phyloP scores from a whole-genome alignment of 1,140 invertebrate genomes.

The Drosophila lacertosa region DNA sequence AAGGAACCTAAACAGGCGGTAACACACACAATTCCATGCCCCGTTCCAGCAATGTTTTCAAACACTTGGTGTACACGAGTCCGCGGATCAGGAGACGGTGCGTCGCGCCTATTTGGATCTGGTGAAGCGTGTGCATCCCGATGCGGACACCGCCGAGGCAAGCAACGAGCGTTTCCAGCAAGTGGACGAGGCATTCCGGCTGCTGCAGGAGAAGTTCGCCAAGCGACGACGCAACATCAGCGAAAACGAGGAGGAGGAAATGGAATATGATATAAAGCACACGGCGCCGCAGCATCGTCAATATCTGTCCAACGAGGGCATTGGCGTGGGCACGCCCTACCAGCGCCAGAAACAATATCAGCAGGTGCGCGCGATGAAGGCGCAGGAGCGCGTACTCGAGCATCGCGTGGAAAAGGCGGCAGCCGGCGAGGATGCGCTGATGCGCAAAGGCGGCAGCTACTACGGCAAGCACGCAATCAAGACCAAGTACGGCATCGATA shows the following conservation, averaged over 20 bases:
- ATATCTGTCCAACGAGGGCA: slow-evolving; percentile 91
- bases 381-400: slow-evolving; percentile 90
- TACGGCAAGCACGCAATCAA: slow-evolving; percentile 89
- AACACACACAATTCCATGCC: too few species aligned
- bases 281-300: slow-evolving; percentile 95
- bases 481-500: slow-evolving; percentile 93
- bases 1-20: too few species aligned
- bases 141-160: slow-evolving; percentile 88
- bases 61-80: slow-evolving; percentile 87
- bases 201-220: slow-evolving; percentile 86
- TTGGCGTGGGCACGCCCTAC: slow-evolving; percentile 90
- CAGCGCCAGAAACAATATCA: slow-evolving; percentile 91
- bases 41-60: slow-evolving; percentile 86
- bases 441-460: slow-evolving; percentile 87
- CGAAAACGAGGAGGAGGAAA: slow-evolving; percentile 84
- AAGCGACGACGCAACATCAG: slow-evolving; percentile 84
- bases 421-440: slow-evolving; percentile 88
- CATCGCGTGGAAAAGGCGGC: slow-evolving; percentile 89
- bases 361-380: slow-evolving; percentile 88
- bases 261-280: slow-evolving; percentile 87
- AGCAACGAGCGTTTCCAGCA: slow-evolving; percentile 89
- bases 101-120: slow-evolving; percentile 89
- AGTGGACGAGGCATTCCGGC: slow-evolving; percentile 86
- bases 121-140: slow-evolving; percentile 93
- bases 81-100: slow-evolving; percentile 89